A percentile compares a stretch with the other conserved stretches of the same genome.
Evolutionary conservation across 2,797 vertebrate genomes (phyloP).

Genomic region (Anabacerthia variegaticeps): DNA sequence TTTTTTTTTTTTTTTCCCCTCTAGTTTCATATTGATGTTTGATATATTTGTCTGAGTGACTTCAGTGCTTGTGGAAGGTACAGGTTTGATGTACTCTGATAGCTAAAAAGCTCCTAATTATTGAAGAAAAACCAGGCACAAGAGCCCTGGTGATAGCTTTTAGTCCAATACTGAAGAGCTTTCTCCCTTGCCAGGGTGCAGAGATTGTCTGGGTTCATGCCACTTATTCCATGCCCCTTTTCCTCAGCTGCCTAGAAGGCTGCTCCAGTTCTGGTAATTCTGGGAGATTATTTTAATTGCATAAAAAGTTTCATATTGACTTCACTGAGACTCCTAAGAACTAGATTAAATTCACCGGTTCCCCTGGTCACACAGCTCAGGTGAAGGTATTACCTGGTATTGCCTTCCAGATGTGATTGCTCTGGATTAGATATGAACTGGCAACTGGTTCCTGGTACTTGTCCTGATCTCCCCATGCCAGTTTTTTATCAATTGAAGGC

Average conservation of each 20-base stretch:
- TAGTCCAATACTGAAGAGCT: background rate
- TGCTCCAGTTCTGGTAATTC: background rate
- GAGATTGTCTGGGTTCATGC: background rate
- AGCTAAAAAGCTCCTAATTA: slow-evolving; percentile 38
- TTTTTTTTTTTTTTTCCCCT: background rate
- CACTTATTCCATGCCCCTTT: background rate
- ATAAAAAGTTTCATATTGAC: background rate
- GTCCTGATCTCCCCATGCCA: background rate
- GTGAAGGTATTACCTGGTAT: background rate
- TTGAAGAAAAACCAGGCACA: background rate
- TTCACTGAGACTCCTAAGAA: background rate
- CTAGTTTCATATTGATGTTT: slow-evolving; percentile 13
- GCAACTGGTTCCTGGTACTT: background rate
- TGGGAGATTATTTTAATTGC: background rate
- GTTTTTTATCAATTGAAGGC: background rate
- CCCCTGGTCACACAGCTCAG: background rate
- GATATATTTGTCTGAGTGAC: background rate
- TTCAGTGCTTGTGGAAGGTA: background rate
- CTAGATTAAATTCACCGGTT: background rate
- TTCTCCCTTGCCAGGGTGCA: background rate
- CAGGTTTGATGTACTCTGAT: background rate
- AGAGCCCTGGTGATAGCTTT: background rate
- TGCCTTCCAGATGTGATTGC: background rate
- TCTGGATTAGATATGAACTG: background rate
- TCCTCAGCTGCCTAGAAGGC: background rate